A percentile compares a stretch with the other conserved stretches of the same genome.
These are phyloP conservation scores for Subanguina moxae DNA, from an alignment of 1,140 invertebrate genomes.

Conservation along the genomic window DNA sequence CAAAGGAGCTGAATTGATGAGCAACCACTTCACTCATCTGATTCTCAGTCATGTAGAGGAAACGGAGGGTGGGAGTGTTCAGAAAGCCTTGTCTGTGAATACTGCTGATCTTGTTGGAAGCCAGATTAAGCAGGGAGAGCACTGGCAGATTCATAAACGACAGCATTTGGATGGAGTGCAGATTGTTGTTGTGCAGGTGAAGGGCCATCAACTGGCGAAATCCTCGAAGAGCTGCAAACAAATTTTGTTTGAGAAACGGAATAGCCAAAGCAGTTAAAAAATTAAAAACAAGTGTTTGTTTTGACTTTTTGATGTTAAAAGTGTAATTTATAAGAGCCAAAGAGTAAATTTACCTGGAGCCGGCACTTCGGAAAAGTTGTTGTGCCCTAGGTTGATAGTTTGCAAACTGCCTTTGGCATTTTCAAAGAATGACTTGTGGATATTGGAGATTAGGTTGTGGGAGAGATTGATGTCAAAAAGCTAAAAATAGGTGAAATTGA, in stretches of 20 bases:
- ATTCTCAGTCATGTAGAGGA: slow-evolving; percentile 55
- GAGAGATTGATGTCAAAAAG: slow-evolving; percentile 54
- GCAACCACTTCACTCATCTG: slow-evolving; percentile 38
- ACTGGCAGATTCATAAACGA: slow-evolving; percentile 58
- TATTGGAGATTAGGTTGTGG: slow-evolving; percentile 48
- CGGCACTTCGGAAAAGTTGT: slow-evolving; percentile 47
- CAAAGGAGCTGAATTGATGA: slow-evolving; percentile 51
- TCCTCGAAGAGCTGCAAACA: slow-evolving; percentile 53
- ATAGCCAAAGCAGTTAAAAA: too few species aligned
- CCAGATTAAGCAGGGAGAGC: slow-evolving; percentile 52
- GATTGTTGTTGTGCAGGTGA: slow-evolving; percentile 54
- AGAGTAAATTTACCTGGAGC: slow-evolving; percentile 44
- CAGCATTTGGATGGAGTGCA: slow-evolving; percentile 40
- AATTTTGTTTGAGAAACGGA: too few species aligned
- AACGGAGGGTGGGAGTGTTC: slow-evolving; percentile 56
- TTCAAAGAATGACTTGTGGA: slow-evolving; percentile 56
- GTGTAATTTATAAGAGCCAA: neutral
- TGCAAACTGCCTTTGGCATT: slow-evolving; percentile 56
- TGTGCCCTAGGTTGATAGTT: slow-evolving; percentile 57
- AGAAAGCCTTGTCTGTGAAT: slow-evolving; percentile 57
- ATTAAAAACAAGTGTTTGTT: too few species aligned
- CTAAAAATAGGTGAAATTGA: slow-evolving; percentile 37
- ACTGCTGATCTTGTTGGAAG: slow-evolving; percentile 46
- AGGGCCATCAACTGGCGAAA: slow-evolving; percentile 55
- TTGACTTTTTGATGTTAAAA: too few species aligned